Percentiles rank a stretch among this genome's conserved stretches.
phyloP scores from a whole-genome alignment of 1,140 invertebrate genomes.

The Bacillus rossius region DNA sequence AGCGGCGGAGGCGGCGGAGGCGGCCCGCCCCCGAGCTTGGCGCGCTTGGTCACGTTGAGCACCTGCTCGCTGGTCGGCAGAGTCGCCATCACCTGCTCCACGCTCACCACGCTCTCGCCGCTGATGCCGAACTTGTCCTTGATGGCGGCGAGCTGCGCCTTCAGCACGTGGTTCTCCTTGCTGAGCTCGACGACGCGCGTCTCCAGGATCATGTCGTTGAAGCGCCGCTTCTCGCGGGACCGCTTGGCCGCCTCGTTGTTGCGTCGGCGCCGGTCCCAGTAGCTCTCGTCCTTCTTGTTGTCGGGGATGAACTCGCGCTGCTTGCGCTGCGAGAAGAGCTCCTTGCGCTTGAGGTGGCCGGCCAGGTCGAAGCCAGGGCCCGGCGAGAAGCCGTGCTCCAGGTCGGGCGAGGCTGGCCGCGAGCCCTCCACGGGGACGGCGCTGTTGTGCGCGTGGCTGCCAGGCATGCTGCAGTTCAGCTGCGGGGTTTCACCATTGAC shows the following conservation, averaged over 20 bases:
- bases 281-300: slow-evolving; percentile 94
- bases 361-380: slow-evolving; percentile 46
- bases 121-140: slow-evolving; percentile 91
- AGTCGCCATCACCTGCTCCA: slow-evolving; percentile 81
- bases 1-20: slow-evolving; percentile 37
- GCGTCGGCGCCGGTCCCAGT: slow-evolving; percentile 90
- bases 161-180: slow-evolving; percentile 90
- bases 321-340: slow-evolving; percentile 81
- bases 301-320: slow-evolving; percentile 96
- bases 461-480: slow-evolving; percentile 47
- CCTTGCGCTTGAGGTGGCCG: slow-evolving; percentile 52
- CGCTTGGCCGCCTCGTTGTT: slow-evolving; percentile 96
- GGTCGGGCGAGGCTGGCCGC: slow-evolving; percentile 15
- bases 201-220: slow-evolving; percentile 96
- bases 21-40: slow-evolving; percentile 52
- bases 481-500: slow-evolving; percentile 59
- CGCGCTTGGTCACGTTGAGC: slow-evolving; percentile 70
- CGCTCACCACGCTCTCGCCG: slow-evolving; percentile 76
- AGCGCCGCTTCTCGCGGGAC: slow-evolving; percentile 89
- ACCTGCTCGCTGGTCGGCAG: slow-evolving; percentile 77
- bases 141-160: slow-evolving; percentile 87
- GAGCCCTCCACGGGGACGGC: slow-evolving; percentile 3
- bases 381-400: slow-evolving; percentile 25
- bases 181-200: slow-evolving; percentile 89
- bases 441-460: slow-evolving; percentile 14